Base-by-base conservation (phyloP, 2,797 vertebrate genomes). In the Denticeps clupeoides region DNA sequence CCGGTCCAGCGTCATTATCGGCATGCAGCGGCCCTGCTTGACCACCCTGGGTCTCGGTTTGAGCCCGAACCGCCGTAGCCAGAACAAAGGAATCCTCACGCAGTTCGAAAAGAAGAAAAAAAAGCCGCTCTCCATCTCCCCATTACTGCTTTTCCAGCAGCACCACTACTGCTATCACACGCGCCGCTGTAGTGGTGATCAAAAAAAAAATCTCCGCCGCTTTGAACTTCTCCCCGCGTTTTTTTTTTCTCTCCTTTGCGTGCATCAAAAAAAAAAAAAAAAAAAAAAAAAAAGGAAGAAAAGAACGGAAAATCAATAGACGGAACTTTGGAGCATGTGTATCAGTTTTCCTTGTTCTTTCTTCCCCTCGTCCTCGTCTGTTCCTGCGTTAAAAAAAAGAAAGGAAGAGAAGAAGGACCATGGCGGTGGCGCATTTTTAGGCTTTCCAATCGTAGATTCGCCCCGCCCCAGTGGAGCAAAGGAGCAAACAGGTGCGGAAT, bases 401-500 rank as follows among this genome's bases (percentile, higher is more conserved):
- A n/a, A n/a, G n/a, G n/a, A n/a, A n/a, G n/a, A n/a, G n/a, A n/a
- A n/a, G n/a, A n/a, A n/a, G n/a, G n/a, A n/a, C n/a, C n/a, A n/a
- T n/a, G n/a, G n/a, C n/a, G n/a, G n/a, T n/a, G n/a, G n/a, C n/a
- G n/a, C n/a, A n/a, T n/a, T n/a, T n/a, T n/a, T n/a, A n/a, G n/a
- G n/a, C n/a, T n/a, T n/a, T n/a, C n/a, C n/a, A n/a, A n/a, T n/a
- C n/a, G n/a, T n/a, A n/a, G n/a, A n/a, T n/a, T n/a, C n/a, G n/a
- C n/a, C n/a, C n/a, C n/a, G n/a, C n/a, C n/a, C n/a, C n/a, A n/a
- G n/a, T n/a, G n/a, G n/a, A n/a, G n/a, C n/a, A n/a, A n/a, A n/a
- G n/a, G n/a, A n/a, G n/a, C n/a, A 82, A 81, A 77, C 71, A 54
- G 37, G 70, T 60, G 42, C 74, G 78, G 69, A 80, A 77, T 60